Evolutionary conservation across 2,113 vertebrate species (phyloP), one percentile per base, ranked within the genome.

Genomic region (Zosterops lateralis): DNA sequence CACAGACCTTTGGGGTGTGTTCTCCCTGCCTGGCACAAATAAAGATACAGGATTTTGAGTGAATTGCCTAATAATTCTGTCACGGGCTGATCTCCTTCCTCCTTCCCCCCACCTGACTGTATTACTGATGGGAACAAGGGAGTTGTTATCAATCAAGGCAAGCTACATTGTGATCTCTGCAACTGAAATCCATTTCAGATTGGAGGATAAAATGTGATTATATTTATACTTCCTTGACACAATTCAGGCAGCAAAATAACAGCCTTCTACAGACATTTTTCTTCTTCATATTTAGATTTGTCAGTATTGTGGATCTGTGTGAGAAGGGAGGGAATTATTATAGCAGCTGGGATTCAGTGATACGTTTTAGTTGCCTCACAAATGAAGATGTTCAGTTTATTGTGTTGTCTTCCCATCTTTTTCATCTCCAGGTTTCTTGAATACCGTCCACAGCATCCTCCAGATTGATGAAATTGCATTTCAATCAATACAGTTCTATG

Each of bases 171-270:
- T 97, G 97, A 97, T 97, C 97, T 96, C 77, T 96, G 93, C 97
- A 94, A 96, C 70, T n/a, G 92, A 97, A 98, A 98, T 95, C 96
- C 97, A 96, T 97, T 97, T 96, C 97, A 97, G 97, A 98, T 97
- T 66, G 25, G 95, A 95, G 96, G 97, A 97, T 97, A 98, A 97
- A 98, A 97, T 94, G 97, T 97, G 97, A 98, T 98, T 98, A 96
- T 98, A 97, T 98, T 98, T 98, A 98, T 96, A 97, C 97, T 97
- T 98, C 91, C 95, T 95, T 97, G 97, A 97, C 97, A 97, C 96
- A 89, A 96, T 92, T 95, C 97, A 98, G 96, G 97, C 96, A 96
- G 97, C 92, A 95, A 98, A 98, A 98, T 97, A 98, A 97, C 97
- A 98, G 97, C 90, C 95, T 97, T 96, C 96, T 67, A 74, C 90